A percentile compares a stretch with the other conserved stretches of the same genome.
These are phyloP conservation scores for Novumbra hubbsi DNA, from an alignment of 2,797 vertebrate species.

Conservation along the genomic window DNA sequence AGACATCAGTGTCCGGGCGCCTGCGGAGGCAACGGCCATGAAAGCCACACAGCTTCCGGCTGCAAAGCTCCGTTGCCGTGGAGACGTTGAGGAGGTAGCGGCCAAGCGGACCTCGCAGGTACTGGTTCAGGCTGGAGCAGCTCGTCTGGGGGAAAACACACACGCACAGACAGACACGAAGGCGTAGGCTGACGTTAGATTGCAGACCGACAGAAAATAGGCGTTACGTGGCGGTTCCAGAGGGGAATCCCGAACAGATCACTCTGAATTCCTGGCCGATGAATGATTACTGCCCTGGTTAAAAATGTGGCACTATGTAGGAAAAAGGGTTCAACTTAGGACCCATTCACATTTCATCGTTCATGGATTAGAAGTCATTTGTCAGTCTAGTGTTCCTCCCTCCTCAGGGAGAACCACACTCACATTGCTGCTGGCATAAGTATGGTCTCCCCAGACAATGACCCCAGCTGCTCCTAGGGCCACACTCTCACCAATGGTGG, in stretches of 20 bases:
- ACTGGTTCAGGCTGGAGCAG: slow-evolving; percentile 69
- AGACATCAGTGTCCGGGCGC: slow-evolving; percentile 58
- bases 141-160: slow-evolving; percentile 51
- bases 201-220: neutral
- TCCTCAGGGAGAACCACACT: neutral
- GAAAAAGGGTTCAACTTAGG: neutral
- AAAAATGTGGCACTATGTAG: neutral
- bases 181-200: neutral
- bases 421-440: slow-evolving; percentile 80
- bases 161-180: neutral
- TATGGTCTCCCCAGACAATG: slow-evolving; percentile 91
- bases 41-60: slow-evolving; percentile 63
- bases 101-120: slow-evolving; percentile 71
- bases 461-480: slow-evolving; percentile 90
- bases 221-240: neutral
- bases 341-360: neutral
- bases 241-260: neutral
- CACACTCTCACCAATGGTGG: slow-evolving; percentile 84
- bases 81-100: slow-evolving; percentile 80
- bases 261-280: neutral
- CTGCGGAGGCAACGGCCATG: slow-evolving; percentile 76
- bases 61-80: slow-evolving; percentile 76
- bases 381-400: too few species aligned
- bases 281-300: neutral
- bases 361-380: neutral